Percentiles rank a stretch among this genome's conserved stretches.
These are phyloP conservation scores for Ormyrus labotus DNA, from an alignment of 2,888 invertebrate genomes.

Conservation along the genomic window DNA sequence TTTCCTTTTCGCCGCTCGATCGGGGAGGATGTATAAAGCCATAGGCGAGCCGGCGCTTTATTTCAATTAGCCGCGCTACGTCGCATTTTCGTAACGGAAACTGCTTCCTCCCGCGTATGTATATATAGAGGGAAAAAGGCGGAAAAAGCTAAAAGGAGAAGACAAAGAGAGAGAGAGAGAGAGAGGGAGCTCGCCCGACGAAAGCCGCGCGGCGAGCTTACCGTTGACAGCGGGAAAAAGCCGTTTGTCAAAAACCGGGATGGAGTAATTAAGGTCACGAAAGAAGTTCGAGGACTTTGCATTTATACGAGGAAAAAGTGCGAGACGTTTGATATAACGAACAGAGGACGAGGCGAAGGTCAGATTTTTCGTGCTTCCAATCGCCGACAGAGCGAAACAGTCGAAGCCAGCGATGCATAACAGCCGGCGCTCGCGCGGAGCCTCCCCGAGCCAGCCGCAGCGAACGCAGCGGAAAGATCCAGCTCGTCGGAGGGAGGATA, in stretches of 20 bases:
- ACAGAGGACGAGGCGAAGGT: no score
- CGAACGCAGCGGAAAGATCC: not conserved
- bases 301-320: not conserved
- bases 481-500: not conserved
- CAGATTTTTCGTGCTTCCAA: no score
- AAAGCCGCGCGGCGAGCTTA: no score
- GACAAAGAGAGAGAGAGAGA: not conserved
- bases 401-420: no score
- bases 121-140: not conserved
- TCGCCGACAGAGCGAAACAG: no score
- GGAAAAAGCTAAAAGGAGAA: not conserved
- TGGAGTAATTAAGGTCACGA: slow-evolving; percentile 27
- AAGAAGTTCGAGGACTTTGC: not conserved
- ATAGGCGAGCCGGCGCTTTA: slow-evolving; percentile 23
- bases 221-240: not conserved
- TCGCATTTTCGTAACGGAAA: not conserved
- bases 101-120: not conserved
- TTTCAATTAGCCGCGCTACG: slow-evolving; percentile 43
- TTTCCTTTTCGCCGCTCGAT: not conserved
- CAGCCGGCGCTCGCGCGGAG: no score
- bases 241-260: slow-evolving; percentile 17
- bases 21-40: not conserved
- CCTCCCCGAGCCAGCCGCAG: not conserved
- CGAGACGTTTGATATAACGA: no score
- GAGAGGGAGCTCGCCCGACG: not conserved